These are phyloP conservation scores for Anodontia alba DNA, from an alignment of 2,888 invertebrate genomes.

Conservation along the genomic window DNA sequence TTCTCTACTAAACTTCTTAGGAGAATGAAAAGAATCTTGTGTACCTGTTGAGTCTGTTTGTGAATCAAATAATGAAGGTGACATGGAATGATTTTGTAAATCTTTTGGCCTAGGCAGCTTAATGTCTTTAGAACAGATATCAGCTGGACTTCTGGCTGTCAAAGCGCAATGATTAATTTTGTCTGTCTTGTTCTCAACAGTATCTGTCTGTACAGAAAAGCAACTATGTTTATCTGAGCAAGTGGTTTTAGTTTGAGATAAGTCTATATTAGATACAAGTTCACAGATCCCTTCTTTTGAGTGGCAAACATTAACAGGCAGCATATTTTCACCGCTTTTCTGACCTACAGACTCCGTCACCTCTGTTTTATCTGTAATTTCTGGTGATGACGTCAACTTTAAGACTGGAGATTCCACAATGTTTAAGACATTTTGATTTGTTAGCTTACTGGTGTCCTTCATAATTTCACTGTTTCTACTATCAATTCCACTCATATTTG, in stretches of 20 bases:
- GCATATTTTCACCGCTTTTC: not conserved
- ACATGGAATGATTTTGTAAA: not conserved
- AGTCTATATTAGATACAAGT: not conserved
- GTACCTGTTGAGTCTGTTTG: not conserved
- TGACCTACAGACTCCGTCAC: not conserved
- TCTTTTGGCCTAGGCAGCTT: not conserved
- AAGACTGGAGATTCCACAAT: too few relatives aligned
- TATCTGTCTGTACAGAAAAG: too few relatives aligned
- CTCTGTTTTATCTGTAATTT: not conserved
- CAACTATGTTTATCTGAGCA: too few relatives aligned
- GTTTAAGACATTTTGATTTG: too few relatives aligned
- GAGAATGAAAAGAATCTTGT: not conserved
- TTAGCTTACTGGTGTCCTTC: too few relatives aligned
- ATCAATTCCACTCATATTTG: not conserved
- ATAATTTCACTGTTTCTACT: too few relatives aligned
- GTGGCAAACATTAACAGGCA: not conserved
- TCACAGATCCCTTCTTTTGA: not conserved
- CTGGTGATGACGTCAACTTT: not conserved
- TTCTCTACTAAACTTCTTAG: not conserved
- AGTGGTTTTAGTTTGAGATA: not conserved
- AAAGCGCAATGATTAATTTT: too few relatives aligned
- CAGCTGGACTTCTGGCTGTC: too few relatives aligned
- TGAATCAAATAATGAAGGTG: constrained; percentile 57
- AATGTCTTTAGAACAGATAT: not conserved
- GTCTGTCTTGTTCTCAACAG: too few relatives aligned